phyloP scores from a whole-genome alignment of 2,113 vertebrate genomes.

The Tragelaphus strepsiceros region DNA sequence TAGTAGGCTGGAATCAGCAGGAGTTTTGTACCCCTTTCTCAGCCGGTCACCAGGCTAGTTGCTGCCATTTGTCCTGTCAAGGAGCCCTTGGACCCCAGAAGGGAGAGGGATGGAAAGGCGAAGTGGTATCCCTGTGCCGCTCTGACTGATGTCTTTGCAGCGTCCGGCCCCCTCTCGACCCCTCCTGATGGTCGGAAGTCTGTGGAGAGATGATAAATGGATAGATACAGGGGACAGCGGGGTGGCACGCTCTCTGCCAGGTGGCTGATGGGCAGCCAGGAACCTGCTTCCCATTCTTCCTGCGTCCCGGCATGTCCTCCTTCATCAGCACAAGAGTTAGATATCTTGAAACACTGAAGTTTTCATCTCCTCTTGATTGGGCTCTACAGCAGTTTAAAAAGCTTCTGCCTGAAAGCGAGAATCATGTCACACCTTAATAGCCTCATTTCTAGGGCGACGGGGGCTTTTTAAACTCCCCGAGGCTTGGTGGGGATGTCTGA shows the following conservation, averaged over 20 bases:
- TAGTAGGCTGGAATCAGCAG: background rate
- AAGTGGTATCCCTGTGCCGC: no score
- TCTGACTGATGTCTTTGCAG: background rate
- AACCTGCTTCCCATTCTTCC: conserved; percentile 71
- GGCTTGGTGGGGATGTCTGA: conserved; percentile 16
- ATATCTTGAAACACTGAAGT: conserved; percentile 51
- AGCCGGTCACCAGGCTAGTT: background rate
- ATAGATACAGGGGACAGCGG: no score
- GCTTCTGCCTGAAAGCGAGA: conserved; percentile 73
- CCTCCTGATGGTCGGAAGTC: background rate
- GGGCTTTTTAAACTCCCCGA: background rate
- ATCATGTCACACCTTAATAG: conserved; percentile 60
- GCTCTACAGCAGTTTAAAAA: conserved; percentile 71
- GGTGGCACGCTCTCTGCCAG: background rate
- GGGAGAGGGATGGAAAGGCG: background rate
- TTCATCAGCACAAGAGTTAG: conserved; percentile 78
- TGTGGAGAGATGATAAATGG: background rate
- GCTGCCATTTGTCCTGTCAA: background rate
- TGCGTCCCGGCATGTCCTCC: conserved; percentile 56
- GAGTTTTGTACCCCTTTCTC: background rate
- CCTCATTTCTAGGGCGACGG: conserved; percentile 30
- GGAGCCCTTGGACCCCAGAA: background rate
- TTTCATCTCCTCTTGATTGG: conserved; percentile 81
- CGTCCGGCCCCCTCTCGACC: accelerated
- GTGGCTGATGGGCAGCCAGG: conserved; percentile 39